These are phyloP conservation scores for Yoshiicerus persimilis DNA, from an alignment of 1,140 invertebrate species.

Conservation along the genomic window DNA sequence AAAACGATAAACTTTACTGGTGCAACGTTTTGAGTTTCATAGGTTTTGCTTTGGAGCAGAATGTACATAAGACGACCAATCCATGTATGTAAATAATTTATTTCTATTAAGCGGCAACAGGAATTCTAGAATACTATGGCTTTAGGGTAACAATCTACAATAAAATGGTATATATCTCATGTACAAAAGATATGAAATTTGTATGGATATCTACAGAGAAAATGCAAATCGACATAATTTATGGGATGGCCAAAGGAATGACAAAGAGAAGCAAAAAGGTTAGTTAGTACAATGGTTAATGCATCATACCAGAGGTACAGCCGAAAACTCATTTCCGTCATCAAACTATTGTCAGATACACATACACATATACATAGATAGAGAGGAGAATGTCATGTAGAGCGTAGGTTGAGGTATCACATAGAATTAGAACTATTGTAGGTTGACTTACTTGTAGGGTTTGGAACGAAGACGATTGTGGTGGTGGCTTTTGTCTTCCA, in stretches of 20 bases:
- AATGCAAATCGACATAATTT: not conserved
- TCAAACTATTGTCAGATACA: constrained; percentile 1
- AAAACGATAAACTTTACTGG: no score
- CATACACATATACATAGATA: not conserved
- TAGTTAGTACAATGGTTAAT: not conserved
- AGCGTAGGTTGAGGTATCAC: not conserved
- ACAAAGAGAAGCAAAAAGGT: constrained; percentile 1
- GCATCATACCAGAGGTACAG: constrained; percentile 50
- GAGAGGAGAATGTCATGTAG: not conserved
- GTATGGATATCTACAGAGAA: not conserved
- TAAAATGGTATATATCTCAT: no score
- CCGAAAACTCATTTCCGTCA: constrained; percentile 6
- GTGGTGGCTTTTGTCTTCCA: constrained; percentile 53
- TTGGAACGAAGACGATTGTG: constrained; percentile 44
- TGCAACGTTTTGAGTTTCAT: no score
- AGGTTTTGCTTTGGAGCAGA: no score
- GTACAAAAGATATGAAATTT: no score
- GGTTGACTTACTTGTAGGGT: constrained; percentile 28
- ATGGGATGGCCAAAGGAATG: not conserved
- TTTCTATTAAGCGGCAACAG: no score
- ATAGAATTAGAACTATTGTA: not conserved
- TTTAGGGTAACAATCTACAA: no score
- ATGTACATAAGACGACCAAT: no score
- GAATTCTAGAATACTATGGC: no score
- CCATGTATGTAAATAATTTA: no score